Evolutionary conservation across 2,888 invertebrate genomes (phyloP).

Genomic region (Rhingia rostrata): DNA sequence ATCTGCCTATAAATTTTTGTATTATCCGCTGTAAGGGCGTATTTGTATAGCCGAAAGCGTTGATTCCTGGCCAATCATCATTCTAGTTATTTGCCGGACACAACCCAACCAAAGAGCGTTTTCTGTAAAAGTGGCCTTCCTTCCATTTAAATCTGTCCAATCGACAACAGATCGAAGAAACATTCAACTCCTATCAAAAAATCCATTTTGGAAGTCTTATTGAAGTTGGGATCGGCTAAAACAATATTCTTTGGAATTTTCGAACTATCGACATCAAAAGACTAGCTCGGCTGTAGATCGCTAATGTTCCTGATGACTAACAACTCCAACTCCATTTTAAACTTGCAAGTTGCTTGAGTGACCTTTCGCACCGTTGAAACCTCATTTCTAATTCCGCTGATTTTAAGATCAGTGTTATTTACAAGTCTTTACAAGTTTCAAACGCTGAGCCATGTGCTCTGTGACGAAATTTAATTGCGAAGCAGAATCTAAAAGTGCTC

Average conservation of each 20-base stretch:
- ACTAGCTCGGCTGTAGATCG: slow-evolving; percentile 27
- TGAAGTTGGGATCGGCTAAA: slow-evolving; percentile 6
- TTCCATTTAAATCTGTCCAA: slow-evolving; percentile 13
- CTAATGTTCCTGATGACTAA: slow-evolving; percentile 25
- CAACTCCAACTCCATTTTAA: slow-evolving; percentile 10
- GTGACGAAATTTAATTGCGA: neutral
- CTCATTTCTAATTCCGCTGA: neutral
- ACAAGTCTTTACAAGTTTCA: slow-evolving; percentile 28
- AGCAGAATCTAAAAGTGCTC: neutral
- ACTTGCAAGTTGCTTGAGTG: neutral
- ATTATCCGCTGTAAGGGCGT: slow-evolving; percentile 58
- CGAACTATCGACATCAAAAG: slow-evolving; percentile 11
- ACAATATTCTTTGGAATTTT: slow-evolving; percentile 27
- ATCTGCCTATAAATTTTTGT: slow-evolving; percentile 71
- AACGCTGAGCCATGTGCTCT: slow-evolving; percentile 32
- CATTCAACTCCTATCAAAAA: neutral
- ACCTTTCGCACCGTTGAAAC: neutral
- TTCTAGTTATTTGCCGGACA: neutral
- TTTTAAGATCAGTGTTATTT: slow-evolving; percentile 8
- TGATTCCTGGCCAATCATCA: neutral
- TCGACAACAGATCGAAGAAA: slow-evolving; percentile 7
- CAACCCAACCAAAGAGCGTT: neutral
- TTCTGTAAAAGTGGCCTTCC: neutral
- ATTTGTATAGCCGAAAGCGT: slow-evolving; percentile 53
- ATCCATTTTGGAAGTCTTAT: neutral